A percentile compares a stretch with the other conserved stretches of the same genome.
Evolutionary conservation across 2,113 vertebrate species (phyloP).

Genomic region (Syrmaticus mikado): DNA sequence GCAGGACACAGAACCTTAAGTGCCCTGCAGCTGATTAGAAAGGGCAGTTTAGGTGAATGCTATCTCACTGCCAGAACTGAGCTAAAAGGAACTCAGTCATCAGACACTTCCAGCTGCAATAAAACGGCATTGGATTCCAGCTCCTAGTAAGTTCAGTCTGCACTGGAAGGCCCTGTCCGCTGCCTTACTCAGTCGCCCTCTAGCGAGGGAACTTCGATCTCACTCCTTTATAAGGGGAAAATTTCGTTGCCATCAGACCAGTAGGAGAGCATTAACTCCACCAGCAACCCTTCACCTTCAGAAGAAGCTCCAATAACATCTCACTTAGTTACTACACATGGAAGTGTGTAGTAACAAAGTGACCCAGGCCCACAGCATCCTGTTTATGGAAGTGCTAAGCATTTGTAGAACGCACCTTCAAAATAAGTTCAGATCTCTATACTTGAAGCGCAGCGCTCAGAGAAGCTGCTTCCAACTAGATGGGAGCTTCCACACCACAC

Average conservation of each 20-base stretch:
- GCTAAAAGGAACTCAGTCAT: neutral
- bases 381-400: neutral
- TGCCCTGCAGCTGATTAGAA: neutral
- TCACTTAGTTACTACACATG: too few species aligned
- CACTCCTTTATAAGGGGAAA: accelerated
- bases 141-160: accelerated
- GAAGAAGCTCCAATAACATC: neutral
- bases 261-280: neutral
- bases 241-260: neutral
- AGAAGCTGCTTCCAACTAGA: neutral
- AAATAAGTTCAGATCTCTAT: neutral
- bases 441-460: neutral
- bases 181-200: neutral
- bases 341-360: too few species aligned
- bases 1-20: neutral
- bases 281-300: neutral
- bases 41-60: neutral
- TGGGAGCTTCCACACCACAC: neutral
- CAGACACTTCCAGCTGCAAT: neutral
- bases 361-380: neutral
- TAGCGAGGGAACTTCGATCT: accelerated
- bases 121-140: neutral
- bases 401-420: neutral
- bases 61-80: neutral
- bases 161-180: accelerated